A percentile compares a stretch with the other conserved stretches of the same genome.
Evolutionary conservation across 1,140 invertebrate species (phyloP).

Genomic region (Neodiprion fabricii): DNA sequence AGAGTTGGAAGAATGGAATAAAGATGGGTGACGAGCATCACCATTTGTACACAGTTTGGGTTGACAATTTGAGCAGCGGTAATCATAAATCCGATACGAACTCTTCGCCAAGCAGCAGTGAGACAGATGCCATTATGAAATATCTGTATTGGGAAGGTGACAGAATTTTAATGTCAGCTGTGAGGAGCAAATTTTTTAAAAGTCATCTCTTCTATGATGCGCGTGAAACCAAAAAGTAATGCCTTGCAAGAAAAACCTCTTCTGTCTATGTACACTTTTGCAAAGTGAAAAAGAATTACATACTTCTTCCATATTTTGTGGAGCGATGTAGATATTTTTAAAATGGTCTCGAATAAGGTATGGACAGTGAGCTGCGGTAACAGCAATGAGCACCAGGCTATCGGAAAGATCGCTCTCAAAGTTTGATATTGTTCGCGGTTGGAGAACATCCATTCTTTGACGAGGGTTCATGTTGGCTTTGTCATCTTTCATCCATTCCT

Average conservation of each 20-base stretch:
- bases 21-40: constrained; percentile 52
- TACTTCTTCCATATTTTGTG: constrained; percentile 43
- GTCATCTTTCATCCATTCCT: constrained; percentile 32
- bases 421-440: constrained; percentile 29
- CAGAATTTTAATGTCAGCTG: too few species aligned
- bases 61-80: constrained; percentile 44
- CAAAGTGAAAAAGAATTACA: neutral
- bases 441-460: constrained; percentile 23
- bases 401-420: constrained; percentile 47
- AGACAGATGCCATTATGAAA: constrained; percentile 55
- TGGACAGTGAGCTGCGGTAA: constrained; percentile 53
- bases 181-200: constrained; percentile 9
- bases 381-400: constrained; percentile 46
- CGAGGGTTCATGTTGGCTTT: constrained; percentile 18
- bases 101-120: constrained; percentile 46
- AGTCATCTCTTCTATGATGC: neutral
- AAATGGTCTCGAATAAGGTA: constrained; percentile 48
- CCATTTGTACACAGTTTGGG: constrained; percentile 49
- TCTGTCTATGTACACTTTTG: neutral
- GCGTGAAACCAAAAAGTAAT: neutral
- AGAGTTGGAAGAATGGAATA: constrained; percentile 49
- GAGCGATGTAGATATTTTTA: constrained; percentile 41
- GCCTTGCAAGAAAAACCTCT: too few species aligned
- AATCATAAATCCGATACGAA: constrained; percentile 53
- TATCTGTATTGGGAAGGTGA: constrained; percentile 18